A percentile compares a stretch with the other conserved stretches of the same genome.
phyloP scores from a whole-genome alignment of 2,888 invertebrate species.

The Xestia xanthographa region DNA sequence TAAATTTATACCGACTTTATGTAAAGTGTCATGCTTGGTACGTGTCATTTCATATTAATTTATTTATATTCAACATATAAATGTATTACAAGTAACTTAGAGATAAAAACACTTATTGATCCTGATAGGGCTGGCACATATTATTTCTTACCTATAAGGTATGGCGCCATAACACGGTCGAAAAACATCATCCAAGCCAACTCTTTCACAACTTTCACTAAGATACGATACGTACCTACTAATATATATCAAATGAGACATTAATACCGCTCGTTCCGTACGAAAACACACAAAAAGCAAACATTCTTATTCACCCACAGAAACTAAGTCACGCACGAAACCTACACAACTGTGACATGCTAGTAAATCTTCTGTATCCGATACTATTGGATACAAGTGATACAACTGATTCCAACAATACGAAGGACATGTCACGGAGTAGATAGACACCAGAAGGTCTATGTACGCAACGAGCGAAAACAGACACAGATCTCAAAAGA shows the following conservation, averaged over 20 bases:
- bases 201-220: neutral
- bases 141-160: neutral
- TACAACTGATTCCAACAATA: conserved; percentile 42
- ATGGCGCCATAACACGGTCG: neutral
- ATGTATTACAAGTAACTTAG: too few species aligned
- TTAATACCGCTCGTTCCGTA: conserved; percentile 32
- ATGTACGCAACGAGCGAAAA: neutral
- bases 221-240: neutral
- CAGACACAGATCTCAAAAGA: neutral
- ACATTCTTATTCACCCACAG: conserved; percentile 43
- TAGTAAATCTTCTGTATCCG: conserved; percentile 63
- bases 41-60: neutral
- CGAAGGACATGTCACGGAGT: conserved; percentile 5
- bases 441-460: conserved; percentile 19
- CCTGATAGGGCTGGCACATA: neutral
- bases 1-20: neutral
- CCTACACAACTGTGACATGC: conserved; percentile 57
- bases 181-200: neutral
- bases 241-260: conserved; percentile 23
- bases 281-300: conserved; percentile 17
- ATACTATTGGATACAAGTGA: conserved; percentile 55
- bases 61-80: too few species aligned
- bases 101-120: neutral
- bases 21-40: neutral
- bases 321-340: conserved; percentile 57